phyloP scores from a whole-genome alignment of 1,140 invertebrate genomes.

The Anastrepha ludens region DNA sequence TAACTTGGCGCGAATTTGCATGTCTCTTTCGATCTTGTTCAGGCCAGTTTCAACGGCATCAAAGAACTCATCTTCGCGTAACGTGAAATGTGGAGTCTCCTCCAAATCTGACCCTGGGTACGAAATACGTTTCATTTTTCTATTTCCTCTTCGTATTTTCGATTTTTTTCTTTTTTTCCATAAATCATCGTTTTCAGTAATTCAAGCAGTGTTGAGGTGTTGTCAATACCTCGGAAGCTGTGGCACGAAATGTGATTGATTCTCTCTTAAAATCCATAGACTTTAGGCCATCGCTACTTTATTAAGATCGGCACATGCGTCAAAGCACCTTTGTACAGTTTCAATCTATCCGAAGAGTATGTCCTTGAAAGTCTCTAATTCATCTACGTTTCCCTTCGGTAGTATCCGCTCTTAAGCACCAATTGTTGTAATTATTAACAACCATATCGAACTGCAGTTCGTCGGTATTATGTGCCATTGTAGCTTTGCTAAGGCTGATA shows the following conservation, averaged over 20 bases:
- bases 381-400: slow-evolving; percentile 94
- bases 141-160: slow-evolving; percentile 79
- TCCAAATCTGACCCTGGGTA: slow-evolving; percentile 94
- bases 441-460: slow-evolving; percentile 98
- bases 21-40: slow-evolving; percentile 95
- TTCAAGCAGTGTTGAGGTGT: slow-evolving; percentile 92
- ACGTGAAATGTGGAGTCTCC: slow-evolving; percentile 96
- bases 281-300: too few species aligned
- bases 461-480: slow-evolving; percentile 98
- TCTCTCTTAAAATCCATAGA: too few species aligned
- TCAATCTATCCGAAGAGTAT: slow-evolving; percentile 94
- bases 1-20: slow-evolving; percentile 84
- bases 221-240: slow-evolving; percentile 91
- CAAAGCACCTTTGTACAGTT: slow-evolving; percentile 88
- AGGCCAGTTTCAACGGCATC: slow-evolving; percentile 98
- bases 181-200: slow-evolving; percentile 92
- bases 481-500: slow-evolving; percentile 93
- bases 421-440: slow-evolving; percentile 97
- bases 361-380: slow-evolving; percentile 96
- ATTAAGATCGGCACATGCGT: slow-evolving; percentile 78
- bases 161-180: slow-evolving; percentile 92
- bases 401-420: slow-evolving; percentile 93
- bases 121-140: slow-evolving; percentile 79
- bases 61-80: slow-evolving; percentile 99
- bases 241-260: slow-evolving; percentile 97